These are phyloP conservation scores for Antrozous pallidus DNA, from an alignment of 2,797 vertebrate genomes.

Conservation along the genomic window DNA sequence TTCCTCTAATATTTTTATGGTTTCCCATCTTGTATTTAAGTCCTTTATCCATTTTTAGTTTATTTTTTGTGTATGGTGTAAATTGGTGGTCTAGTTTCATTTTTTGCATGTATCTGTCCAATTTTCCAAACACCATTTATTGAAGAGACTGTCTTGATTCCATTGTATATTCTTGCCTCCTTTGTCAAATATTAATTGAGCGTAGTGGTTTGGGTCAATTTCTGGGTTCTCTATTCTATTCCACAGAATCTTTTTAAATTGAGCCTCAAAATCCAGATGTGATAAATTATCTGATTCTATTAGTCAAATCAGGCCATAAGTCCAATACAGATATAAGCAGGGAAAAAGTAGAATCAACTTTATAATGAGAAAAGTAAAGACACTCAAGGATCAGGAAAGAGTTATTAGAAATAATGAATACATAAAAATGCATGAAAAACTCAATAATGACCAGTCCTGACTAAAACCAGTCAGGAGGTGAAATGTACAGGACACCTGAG, in stretches of 20 bases:
- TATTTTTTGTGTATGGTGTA: too few relatives aligned
- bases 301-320: neutral
- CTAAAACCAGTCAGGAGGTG: neutral
- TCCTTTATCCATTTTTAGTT: too few relatives aligned
- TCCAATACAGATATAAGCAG: neutral
- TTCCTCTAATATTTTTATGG: too few relatives aligned
- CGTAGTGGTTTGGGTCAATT: too few relatives aligned
- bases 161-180: too few relatives aligned
- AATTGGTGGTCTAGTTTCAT: too few relatives aligned
- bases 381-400: neutral
- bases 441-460: neutral
- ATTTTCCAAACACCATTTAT: too few relatives aligned
- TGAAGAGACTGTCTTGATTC: too few relatives aligned
- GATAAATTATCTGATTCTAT: neutral
- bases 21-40: too few relatives aligned
- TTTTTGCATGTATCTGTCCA: too few relatives aligned
- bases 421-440: neutral
- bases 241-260: neutral
- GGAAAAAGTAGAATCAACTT: neutral
- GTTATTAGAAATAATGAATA: neutral
- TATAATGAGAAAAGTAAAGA: neutral
- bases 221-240: too few relatives aligned
- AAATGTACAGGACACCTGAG: neutral
- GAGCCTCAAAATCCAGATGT: neutral
- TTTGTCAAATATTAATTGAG: too few relatives aligned